Percentiles rank a stretch among this genome's conserved stretches.
Conservation (phyloP, 2,888 invertebrate genomes). For the Ellobium chinense region DNA sequence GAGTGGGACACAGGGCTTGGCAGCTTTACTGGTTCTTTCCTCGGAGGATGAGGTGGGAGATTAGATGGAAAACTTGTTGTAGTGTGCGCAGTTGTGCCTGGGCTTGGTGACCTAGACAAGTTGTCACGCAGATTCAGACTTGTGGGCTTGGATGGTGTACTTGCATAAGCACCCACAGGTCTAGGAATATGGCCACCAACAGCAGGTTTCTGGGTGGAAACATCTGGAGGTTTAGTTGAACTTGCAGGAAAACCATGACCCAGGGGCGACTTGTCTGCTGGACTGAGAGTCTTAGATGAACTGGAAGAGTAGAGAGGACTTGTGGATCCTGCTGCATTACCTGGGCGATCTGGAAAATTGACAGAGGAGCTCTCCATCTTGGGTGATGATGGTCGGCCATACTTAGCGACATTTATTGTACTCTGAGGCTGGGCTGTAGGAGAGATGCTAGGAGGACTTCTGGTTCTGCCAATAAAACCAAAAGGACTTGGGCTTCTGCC, state of each 20-base stretch:
- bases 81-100: not conserved
- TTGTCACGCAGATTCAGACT: conserved; percentile 26
- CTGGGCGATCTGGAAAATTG: not conserved
- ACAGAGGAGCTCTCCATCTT: conserved; percentile 16
- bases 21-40: not conserved
- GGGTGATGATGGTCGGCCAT: conserved; percentile 33
- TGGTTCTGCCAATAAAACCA: not conserved
- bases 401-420: conserved; percentile 14
- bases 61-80: not conserved
- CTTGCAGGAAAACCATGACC: not conserved
- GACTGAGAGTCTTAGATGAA: conserved; percentile 1
- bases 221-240: not conserved
- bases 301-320: not conserved
- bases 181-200: not conserved
- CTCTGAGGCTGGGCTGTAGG: not conserved
- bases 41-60: conserved; percentile 1
- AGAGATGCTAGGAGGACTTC: not conserved
- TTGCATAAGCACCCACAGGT: not conserved
- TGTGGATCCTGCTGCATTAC: not conserved
- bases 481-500: conserved; percentile 10
- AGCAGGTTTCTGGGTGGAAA: not conserved
- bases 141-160: conserved; percentile 20
- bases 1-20: not conserved
- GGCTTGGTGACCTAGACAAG: not conserved
- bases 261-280: conserved; percentile 18